phyloP scores from a whole-genome alignment of 2,113 vertebrate genomes.

The Myodes glareolus region DNA sequence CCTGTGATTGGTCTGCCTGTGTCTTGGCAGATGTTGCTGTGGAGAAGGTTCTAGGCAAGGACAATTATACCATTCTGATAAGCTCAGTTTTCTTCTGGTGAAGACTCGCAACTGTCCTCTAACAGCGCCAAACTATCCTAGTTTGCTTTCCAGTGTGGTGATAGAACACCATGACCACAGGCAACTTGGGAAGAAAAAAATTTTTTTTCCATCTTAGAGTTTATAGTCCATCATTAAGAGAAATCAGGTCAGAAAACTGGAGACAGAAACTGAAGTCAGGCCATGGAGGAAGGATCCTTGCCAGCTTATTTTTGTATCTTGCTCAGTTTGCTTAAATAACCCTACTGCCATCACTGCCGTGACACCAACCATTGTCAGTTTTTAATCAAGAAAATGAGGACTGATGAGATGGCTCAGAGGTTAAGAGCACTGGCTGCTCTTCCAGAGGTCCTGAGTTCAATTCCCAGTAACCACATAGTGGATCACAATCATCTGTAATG shows the following conservation, averaged over 20 bases:
- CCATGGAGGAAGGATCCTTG: not conserved
- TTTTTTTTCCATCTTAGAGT: not conserved
- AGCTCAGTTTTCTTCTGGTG: not conserved
- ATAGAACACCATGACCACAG: not conserved
- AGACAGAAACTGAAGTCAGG: not conserved
- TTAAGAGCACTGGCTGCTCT: not conserved
- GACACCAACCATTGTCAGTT: not conserved
- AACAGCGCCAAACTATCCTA: not conserved
- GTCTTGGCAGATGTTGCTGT: not conserved
- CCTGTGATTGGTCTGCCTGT: not conserved
- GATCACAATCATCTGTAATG: not conserved
- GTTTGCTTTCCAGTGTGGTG: not conserved
- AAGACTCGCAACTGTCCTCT: not conserved
- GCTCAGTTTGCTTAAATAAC: not conserved
- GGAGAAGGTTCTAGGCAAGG: not conserved
- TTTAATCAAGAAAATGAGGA: not conserved
- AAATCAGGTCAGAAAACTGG: not conserved
- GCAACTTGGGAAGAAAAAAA: not conserved
- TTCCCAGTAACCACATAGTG: not conserved
- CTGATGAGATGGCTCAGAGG: not conserved
- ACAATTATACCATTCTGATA: not conserved
- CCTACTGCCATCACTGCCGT: not conserved
- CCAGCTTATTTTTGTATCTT: not conserved
- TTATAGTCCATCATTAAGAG: not conserved
- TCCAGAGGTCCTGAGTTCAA: not conserved